Conservation (phyloP, 2,797 vertebrate genomes). For the Arnoldichthys spilopterus region DNA sequence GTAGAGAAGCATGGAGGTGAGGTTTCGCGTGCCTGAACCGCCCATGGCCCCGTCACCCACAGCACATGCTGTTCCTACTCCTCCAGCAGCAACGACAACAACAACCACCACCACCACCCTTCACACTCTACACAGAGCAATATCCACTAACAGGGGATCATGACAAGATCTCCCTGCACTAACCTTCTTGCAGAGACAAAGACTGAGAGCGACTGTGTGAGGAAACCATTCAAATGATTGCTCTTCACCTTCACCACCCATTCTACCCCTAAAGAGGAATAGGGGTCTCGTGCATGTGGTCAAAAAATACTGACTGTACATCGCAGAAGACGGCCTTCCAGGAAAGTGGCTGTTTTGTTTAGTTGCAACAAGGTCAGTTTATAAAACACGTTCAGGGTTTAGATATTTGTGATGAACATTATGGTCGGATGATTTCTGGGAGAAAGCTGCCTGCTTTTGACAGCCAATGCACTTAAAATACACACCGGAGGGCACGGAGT, state of each 20-base stretch:
- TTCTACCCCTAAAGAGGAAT: slow-evolving; percentile 17
- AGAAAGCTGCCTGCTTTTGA: background rate
- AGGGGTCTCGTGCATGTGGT: background rate
- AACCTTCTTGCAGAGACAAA: slow-evolving; percentile 18
- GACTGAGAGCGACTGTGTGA: background rate
- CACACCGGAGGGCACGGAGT: background rate
- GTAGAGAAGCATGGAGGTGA: slow-evolving; percentile 25
- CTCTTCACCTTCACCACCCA: background rate
- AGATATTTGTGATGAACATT: too few species aligned
- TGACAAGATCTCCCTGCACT: slow-evolving; percentile 26
- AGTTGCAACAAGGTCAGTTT: background rate
- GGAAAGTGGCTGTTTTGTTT: too few species aligned
- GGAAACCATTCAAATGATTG: background rate
- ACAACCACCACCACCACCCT: slow-evolving; percentile 16
- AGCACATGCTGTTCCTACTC: slow-evolving; percentile 47
- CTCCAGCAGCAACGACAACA: background rate
- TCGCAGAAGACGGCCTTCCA: background rate
- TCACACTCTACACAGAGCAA: slow-evolving; percentile 10
- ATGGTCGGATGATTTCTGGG: too few species aligned
- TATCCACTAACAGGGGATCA: slow-evolving; percentile 19
- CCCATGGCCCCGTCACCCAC: slow-evolving; percentile 52
- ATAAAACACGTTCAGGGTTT: background rate
- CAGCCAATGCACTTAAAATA: slow-evolving; percentile 15
- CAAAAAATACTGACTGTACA: background rate
- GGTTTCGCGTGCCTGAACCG: slow-evolving; percentile 39